Percentiles rank a stretch among this genome's conserved stretches.
These are phyloP conservation scores for Aromia moschata DNA, from an alignment of 2,888 invertebrate species.

Conservation along the genomic window DNA sequence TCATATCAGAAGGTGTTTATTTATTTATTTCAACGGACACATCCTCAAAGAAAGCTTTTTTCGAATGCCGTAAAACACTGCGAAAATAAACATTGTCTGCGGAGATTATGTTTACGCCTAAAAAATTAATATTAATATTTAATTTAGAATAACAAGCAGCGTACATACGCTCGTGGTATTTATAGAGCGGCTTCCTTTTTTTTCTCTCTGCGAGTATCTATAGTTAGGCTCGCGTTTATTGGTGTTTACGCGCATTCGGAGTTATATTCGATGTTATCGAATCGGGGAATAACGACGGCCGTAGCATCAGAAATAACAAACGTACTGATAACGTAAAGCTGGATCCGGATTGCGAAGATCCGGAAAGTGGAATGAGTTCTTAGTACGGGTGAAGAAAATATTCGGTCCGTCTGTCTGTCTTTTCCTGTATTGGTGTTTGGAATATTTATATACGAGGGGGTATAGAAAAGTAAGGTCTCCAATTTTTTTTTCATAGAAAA, in stretches of 20 bases:
- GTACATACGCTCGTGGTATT: constrained; percentile 2
- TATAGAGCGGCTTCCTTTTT: constrained; percentile 9
- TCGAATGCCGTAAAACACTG: constrained; percentile 10
- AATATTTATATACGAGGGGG: too few species aligned
- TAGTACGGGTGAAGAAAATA: too few species aligned
- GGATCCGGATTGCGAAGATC: too few species aligned
- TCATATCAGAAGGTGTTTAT: background rate
- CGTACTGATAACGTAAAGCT: too few species aligned
- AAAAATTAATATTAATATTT: constrained; percentile 26
- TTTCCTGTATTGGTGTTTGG: too few species aligned
- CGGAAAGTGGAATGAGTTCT: too few species aligned
- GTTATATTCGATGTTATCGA: too few species aligned
- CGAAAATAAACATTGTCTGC: constrained; percentile 13
- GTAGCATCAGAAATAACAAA: too few species aligned
- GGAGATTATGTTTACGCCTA: constrained; percentile 17
- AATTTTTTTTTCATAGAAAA: too few species aligned
- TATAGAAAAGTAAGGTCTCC: too few species aligned
- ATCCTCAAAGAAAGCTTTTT: constrained; percentile 22
- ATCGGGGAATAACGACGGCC: too few species aligned
- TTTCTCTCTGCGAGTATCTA: constrained; percentile 3
- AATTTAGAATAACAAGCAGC: constrained; percentile 27
- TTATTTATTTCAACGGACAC: constrained; percentile 11
- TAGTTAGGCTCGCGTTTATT: background rate
- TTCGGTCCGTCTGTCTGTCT: too few species aligned
- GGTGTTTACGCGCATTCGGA: background rate